Evolutionary conservation across 2,888 invertebrate genomes (phyloP).

Genomic region (Ctenicera cuprea): DNA sequence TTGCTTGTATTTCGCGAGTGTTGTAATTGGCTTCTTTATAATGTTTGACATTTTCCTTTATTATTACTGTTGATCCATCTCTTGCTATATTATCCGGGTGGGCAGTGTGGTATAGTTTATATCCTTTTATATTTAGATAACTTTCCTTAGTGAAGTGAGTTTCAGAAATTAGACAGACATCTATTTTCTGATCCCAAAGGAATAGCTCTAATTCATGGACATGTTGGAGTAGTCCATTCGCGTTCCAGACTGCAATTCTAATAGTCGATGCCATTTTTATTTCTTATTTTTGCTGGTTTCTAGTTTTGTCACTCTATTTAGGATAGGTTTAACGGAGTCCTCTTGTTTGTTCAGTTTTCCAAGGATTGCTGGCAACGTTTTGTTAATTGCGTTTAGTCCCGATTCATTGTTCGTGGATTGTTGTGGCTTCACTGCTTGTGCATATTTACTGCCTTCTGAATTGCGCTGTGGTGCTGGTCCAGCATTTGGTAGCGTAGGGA

Average conservation of each 20-base stretch:
- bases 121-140: conserved; percentile 33
- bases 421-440: conserved; percentile 13
- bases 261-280: conserved; percentile 34
- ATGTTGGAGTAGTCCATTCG: conserved; percentile 39
- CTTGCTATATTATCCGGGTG: conserved; percentile 41
- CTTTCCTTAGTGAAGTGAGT: conserved; percentile 41
- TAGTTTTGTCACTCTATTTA: conserved; percentile 34
- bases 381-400: conserved; percentile 16
- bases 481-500: conserved; percentile 31
- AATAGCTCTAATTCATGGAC: conserved; percentile 21
- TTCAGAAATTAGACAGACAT: conserved; percentile 36
- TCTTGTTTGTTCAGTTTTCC: conserved; percentile 37
- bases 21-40: conserved; percentile 31
- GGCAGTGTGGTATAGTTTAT: conserved; percentile 41
- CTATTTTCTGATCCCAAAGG: conserved; percentile 30
- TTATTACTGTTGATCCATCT: conserved; percentile 44
- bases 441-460: conserved; percentile 2
- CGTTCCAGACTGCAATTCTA: conserved; percentile 50
- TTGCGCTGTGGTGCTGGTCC: not conserved
- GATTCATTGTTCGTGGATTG: conserved; percentile 21
- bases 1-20: conserved; percentile 32
- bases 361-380: conserved; percentile 31
- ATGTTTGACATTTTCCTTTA: conserved; percentile 36
- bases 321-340: conserved; percentile 33
- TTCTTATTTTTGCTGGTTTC: conserved; percentile 32